Conservation (phyloP, 2,113 vertebrate genomes). For the Hypomesus transpacificus region DNA sequence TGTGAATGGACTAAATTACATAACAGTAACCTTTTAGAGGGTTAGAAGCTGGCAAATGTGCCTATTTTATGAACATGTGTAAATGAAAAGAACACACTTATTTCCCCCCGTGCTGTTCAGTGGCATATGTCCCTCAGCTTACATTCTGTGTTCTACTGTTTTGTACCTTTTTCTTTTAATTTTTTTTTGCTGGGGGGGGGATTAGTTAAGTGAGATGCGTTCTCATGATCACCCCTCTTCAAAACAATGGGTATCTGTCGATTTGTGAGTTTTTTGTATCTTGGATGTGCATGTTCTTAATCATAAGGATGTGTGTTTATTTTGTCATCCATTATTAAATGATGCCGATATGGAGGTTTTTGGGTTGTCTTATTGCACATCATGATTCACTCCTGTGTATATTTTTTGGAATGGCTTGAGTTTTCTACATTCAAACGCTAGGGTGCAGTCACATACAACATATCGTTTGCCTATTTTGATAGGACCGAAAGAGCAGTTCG, state of each 20-base stretch:
- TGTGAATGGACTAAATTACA: no score
- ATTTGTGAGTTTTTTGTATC: slow-evolving; percentile 33
- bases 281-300: slow-evolving; percentile 57
- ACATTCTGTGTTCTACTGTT: slow-evolving; percentile 3
- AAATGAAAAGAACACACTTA: slow-evolving; percentile 34
- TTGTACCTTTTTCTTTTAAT: slow-evolving; percentile 21
- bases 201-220: slow-evolving; percentile 30
- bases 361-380: neutral
- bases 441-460: slow-evolving; percentile 32
- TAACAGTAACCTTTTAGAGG: no score
- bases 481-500: neutral
- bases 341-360: slow-evolving; percentile 11
- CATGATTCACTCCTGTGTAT: neutral
- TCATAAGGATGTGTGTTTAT: slow-evolving; percentile 46
- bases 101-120: slow-evolving; percentile 9
- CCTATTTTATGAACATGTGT: slow-evolving; percentile 29
- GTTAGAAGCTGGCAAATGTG: no score
- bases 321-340: slow-evolving; percentile 57
- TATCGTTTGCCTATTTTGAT: neutral
- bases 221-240: slow-evolving; percentile 20
- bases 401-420: neutral
- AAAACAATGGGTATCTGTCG: slow-evolving; percentile 19
- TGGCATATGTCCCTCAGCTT: neutral
- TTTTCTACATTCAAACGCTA: slow-evolving; percentile 26
- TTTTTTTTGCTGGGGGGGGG: slow-evolving; percentile 1